Evolutionary conservation across 2,888 invertebrate species (phyloP).

Genomic region (Agriopis aurantiaria): DNA sequence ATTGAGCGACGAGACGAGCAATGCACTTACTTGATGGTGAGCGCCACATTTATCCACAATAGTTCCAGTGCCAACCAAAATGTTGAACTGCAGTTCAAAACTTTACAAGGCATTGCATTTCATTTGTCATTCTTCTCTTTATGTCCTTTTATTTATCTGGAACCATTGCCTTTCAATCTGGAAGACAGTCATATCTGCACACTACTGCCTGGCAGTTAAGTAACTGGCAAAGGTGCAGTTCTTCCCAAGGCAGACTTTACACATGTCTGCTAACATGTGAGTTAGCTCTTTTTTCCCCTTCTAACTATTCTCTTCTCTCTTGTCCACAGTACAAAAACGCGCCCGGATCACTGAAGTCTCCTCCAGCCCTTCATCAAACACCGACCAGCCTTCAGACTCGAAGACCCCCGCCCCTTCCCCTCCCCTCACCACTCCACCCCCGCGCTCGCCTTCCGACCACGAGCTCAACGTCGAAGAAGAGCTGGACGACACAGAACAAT

Average conservation of each 20-base stretch:
- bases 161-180: no score
- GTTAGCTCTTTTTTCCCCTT: not conserved
- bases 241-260: not conserved
- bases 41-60: no score
- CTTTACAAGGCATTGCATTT: no score
- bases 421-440: conserved; percentile 73
- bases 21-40: no score
- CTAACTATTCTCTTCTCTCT: conserved; percentile 44
- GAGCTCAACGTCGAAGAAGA: conserved; percentile 87
- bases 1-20: not conserved
- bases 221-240: no score
- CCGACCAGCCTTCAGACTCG: conserved; percentile 62
- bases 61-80: not conserved
- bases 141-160: no score
- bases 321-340: conserved; percentile 82
- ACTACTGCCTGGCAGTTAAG: no score
- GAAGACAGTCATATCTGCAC: no score
- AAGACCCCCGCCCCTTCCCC: conserved; percentile 73
- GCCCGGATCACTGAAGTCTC: conserved; percentile 81
- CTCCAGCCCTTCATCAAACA: conserved; percentile 77
- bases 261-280: not conserved
- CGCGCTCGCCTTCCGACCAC: conserved; percentile 80
- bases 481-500: conserved; percentile 82
- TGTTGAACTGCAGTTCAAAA: no score
- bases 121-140: no score